These are phyloP conservation scores for Tetragonisca angustula DNA, from an alignment of 2,888 invertebrate genomes.

Conservation along the genomic window DNA sequence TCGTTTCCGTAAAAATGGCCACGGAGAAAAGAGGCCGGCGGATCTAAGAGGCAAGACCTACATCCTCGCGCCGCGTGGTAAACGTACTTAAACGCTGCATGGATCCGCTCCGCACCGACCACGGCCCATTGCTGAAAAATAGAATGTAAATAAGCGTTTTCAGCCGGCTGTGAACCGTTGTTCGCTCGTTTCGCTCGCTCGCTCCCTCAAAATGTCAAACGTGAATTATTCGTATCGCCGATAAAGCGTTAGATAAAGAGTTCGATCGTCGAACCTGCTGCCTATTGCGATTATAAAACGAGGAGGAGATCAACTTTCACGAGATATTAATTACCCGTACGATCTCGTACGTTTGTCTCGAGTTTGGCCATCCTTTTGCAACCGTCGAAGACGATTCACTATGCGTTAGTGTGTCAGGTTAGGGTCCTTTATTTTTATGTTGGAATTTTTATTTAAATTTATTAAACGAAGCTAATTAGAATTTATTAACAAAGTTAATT, in stretches of 20 bases:
- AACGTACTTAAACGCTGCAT: slow-evolving; percentile 53
- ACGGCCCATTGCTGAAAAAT: slow-evolving; percentile 50
- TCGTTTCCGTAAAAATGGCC: slow-evolving; percentile 70
- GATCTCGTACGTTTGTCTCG: too few relatives aligned
- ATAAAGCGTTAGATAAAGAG: slow-evolving; percentile 27
- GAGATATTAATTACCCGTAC: neutral
- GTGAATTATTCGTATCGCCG: slow-evolving; percentile 45
- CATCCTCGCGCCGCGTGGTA: slow-evolving; percentile 61
- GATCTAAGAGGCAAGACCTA: slow-evolving; percentile 72
- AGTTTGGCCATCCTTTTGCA: neutral
- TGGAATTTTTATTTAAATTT: too few relatives aligned
- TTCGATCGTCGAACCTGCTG: neutral
- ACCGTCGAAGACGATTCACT: slow-evolving; percentile 1
- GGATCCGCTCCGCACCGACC: slow-evolving; percentile 26
- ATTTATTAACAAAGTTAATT: too few relatives aligned
- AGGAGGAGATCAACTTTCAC: too few relatives aligned
- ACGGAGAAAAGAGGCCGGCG: slow-evolving; percentile 69
- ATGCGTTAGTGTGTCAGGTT: neutral
- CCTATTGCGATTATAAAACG: neutral
- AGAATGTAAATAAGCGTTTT: slow-evolving; percentile 57
- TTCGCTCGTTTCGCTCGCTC: neutral
- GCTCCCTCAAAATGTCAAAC: slow-evolving; percentile 34
- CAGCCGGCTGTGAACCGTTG: slow-evolving; percentile 26
- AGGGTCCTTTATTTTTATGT: too few relatives aligned
- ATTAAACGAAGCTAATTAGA: too few relatives aligned